These are phyloP conservation scores for Aleiodes testaceus DNA, from an alignment of 2,888 invertebrate genomes.

Conservation along the genomic window DNA sequence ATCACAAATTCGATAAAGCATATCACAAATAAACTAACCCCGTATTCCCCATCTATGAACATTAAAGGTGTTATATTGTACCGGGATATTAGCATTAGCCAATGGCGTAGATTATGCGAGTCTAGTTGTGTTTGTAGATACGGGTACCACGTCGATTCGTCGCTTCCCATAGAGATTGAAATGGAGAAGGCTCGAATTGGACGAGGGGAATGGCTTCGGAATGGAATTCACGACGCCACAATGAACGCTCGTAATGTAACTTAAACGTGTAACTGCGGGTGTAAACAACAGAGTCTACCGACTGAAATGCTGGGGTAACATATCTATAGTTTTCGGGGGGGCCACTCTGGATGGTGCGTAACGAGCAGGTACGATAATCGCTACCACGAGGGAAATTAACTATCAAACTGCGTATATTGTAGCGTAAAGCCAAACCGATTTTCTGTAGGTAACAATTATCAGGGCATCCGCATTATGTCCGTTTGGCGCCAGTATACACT, in stretches of 20 bases:
- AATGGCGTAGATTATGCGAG: not conserved
- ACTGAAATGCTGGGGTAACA: conserved; percentile 30
- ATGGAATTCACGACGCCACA: conserved; percentile 57
- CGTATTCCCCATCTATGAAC: not conserved
- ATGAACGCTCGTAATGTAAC: conserved; percentile 58
- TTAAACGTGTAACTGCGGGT: conserved; percentile 58
- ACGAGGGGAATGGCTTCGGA: not conserved
- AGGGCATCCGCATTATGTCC: not conserved
- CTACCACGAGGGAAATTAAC: conserved; percentile 52
- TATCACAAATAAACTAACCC: not conserved
- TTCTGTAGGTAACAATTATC: conserved; percentile 47
- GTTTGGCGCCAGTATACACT: not conserved
- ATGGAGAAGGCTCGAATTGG: not conserved
- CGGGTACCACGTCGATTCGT: not conserved
- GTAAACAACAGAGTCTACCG: conserved; percentile 54
- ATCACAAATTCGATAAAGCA: conserved; percentile 16
- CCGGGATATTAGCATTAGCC: not conserved
- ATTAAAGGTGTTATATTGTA: conserved; percentile 18
- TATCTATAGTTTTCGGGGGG: conserved; percentile 23
- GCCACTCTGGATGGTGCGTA: conserved; percentile 47
- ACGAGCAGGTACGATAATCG: conserved; percentile 60
- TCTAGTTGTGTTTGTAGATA: not conserved
- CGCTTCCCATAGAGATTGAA: not conserved
- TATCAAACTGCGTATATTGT: conserved; percentile 49
- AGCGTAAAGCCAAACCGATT: conserved; percentile 41